Evolutionary conservation across 2,888 invertebrate species (phyloP).

Genomic region (Maniola hyperantus): DNA sequence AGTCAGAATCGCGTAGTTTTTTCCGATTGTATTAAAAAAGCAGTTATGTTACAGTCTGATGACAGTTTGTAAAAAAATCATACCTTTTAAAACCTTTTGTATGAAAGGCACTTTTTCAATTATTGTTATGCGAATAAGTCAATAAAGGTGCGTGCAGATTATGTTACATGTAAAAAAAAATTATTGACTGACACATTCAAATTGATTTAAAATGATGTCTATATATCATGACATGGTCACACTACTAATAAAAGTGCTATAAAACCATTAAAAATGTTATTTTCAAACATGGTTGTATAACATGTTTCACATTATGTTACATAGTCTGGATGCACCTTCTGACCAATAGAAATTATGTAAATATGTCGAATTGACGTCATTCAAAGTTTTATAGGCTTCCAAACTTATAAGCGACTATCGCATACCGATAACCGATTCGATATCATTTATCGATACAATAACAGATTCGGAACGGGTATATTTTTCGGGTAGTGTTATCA

Average conservation of each 20-base stretch:
- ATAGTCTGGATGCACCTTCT: too few species aligned
- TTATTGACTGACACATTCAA: too few species aligned
- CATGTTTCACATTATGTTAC: too few species aligned
- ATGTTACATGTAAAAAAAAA: not conserved
- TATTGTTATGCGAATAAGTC: not conserved
- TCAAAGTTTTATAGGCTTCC: not conserved
- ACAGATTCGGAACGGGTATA: too few species aligned
- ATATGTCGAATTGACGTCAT: not conserved
- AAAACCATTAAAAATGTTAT: too few species aligned
- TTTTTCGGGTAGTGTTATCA: too few species aligned
- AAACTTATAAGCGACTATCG: not conserved
- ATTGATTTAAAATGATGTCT: too few species aligned
- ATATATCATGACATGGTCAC: too few species aligned
- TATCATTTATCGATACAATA: too few species aligned
- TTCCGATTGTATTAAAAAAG: not conserved
- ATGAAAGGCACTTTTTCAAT: slow-evolving; percentile 14
- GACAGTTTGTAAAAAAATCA: not conserved
- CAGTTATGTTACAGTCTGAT: not conserved
- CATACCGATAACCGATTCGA: too few species aligned
- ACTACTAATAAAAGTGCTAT: too few species aligned
- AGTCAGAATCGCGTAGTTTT: not conserved
- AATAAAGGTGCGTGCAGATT: not conserved
- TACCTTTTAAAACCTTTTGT: slow-evolving; percentile 4
- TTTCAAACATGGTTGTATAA: too few species aligned
- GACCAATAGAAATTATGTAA: not conserved